phyloP scores from a whole-genome alignment of 2,888 invertebrate genomes.

The Pandemis cinnamomeana region DNA sequence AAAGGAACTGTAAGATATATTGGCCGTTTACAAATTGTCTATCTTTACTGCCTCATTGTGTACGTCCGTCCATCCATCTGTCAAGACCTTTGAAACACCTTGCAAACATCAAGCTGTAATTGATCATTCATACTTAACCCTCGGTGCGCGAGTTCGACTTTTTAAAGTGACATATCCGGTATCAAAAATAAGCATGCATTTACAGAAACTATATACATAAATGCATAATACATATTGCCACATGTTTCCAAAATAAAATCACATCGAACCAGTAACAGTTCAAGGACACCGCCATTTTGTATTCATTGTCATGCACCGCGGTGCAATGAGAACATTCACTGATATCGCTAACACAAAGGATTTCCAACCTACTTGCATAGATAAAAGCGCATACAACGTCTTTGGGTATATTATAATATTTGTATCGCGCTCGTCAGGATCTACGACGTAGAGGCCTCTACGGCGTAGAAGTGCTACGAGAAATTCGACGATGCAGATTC shows the following conservation, averaged over 20 bases:
- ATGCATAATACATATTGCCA: slow-evolving; percentile 13
- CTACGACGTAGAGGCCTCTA: slow-evolving; percentile 37
- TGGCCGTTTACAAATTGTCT: no score
- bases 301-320: slow-evolving; percentile 2
- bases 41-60: no score
- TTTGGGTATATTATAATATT: background rate
- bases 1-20: no score
- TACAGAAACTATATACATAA: background rate
- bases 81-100: no score
- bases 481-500: slow-evolving; percentile 12
- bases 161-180: background rate
- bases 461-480: slow-evolving; percentile 41
- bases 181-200: background rate
- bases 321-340: background rate
- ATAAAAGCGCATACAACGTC: background rate
- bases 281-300: slow-evolving; percentile 9
- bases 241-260: slow-evolving; percentile 21
- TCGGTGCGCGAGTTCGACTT: no score
- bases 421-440: background rate
- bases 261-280: background rate
- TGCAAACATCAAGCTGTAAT: no score
- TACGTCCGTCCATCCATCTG: no score
- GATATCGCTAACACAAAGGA: background rate
- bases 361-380: background rate
- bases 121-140: no score